Percentiles rank a stretch among this genome's conserved stretches.
These are phyloP conservation scores for Capitella teleta DNA, from an alignment of 1,140 invertebrate genomes.

Conservation along the genomic window DNA sequence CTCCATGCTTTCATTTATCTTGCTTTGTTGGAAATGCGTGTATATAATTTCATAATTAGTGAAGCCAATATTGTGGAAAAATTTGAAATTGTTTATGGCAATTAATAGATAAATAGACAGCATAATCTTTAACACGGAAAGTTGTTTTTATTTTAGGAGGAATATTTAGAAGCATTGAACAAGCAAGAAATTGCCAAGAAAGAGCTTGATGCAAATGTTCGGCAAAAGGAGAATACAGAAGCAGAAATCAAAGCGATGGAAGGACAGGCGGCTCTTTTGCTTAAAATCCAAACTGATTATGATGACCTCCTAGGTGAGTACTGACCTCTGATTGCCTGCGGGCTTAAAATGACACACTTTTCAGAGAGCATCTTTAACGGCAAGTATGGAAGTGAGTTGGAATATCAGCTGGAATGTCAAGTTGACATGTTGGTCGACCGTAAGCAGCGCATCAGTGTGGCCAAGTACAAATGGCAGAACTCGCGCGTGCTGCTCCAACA, in stretches of 20 bases:
- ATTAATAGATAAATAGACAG: no score
- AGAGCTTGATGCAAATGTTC: constrained; percentile 27
- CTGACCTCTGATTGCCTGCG: constrained; percentile 1
- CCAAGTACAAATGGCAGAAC: constrained; percentile 50
- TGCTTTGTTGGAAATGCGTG: no score
- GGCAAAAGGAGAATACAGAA: constrained; percentile 33
- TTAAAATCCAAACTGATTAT: constrained; percentile 47
- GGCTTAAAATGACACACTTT: constrained; percentile 2
- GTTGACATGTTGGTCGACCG: constrained; percentile 47
- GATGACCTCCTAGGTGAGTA: constrained; percentile 47
- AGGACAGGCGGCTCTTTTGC: constrained; percentile 42
- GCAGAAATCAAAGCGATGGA: constrained; percentile 40
- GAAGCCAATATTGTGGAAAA: no score
- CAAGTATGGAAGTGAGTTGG: constrained; percentile 45
- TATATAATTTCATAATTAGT: no score
- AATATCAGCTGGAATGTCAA: constrained; percentile 48
- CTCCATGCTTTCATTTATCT: no score
- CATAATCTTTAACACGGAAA: neutral
- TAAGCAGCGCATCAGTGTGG: constrained; percentile 45
- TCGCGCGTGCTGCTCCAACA: constrained; percentile 45
- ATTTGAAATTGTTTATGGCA: no score
- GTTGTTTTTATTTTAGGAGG: constrained; percentile 27
- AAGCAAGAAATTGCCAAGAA: constrained; percentile 41
- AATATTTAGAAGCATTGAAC: constrained; percentile 44
- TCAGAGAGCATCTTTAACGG: constrained; percentile 47